A percentile compares a stretch with the other conserved stretches of the same genome.
Evolutionary conservation across 2,113 vertebrate genomes (phyloP).

Genomic region (Tor tambroides): DNA sequence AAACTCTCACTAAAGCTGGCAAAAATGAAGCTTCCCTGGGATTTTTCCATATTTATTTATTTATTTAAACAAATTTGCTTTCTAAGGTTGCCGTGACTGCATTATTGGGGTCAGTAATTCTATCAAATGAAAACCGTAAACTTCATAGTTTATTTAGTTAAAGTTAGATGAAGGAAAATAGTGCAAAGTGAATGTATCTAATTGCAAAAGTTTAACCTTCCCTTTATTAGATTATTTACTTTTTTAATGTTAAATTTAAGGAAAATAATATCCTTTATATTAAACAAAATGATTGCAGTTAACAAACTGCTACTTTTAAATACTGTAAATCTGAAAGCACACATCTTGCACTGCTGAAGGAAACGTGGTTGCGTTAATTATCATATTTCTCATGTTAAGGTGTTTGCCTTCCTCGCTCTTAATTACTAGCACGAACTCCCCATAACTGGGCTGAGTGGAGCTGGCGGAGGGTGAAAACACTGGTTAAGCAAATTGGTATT

Average conservation of each 20-base stretch:
- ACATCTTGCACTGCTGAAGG: not conserved
- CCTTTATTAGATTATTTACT: not conserved
- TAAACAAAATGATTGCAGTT: not conserved
- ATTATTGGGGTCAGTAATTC: not conserved
- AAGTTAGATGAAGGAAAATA: not conserved
- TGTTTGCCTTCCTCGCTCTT: slow-evolving; percentile 58
- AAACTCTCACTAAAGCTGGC: not conserved
- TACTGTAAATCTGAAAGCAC: not conserved
- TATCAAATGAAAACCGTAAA: not conserved
- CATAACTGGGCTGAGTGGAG: slow-evolving; percentile 64
- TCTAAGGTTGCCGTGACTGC: not conserved
- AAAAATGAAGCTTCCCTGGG: not conserved
- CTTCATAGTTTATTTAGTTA: not conserved
- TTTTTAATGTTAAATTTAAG: not conserved
- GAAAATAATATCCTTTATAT: not conserved
- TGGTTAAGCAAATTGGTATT: slow-evolving; percentile 86
- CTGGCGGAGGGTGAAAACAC: slow-evolving; percentile 76
- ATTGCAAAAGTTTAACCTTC: not conserved
- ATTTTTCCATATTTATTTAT: not conserved
- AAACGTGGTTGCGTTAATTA: not conserved
- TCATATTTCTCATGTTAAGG: slow-evolving; percentile 16
- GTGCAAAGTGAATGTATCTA: not conserved
- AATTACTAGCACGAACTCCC: slow-evolving; percentile 58
- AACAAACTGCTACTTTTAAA: not conserved
- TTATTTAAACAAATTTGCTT: not conserved